A percentile compares a stretch with the other conserved stretches of the same genome.
phyloP scores from a whole-genome alignment of 2,797 vertebrate genomes.

The Percopsis omiscomaycus region DNA sequence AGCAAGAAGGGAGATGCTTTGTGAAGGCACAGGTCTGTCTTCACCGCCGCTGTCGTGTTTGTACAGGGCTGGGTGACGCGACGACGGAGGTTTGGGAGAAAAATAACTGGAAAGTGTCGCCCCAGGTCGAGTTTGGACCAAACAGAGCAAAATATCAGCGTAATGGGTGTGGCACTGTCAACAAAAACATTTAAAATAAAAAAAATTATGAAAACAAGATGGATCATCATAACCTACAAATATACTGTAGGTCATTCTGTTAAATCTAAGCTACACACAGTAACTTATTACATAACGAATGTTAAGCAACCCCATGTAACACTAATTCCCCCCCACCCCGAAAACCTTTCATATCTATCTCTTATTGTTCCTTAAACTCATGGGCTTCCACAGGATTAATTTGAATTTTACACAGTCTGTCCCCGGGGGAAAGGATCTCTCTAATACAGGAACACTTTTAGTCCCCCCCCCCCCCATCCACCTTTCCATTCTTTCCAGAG shows the following conservation, averaged over 20 bases:
- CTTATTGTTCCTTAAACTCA: conserved; percentile 30
- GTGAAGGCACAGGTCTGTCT: conserved; percentile 41
- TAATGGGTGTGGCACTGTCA: too few relatives aligned
- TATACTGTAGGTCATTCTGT: too few relatives aligned
- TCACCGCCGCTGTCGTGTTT: conserved; percentile 47
- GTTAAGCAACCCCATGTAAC: not conserved
- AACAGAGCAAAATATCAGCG: too few relatives aligned
- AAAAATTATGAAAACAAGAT: too few relatives aligned
- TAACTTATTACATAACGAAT: too few relatives aligned
- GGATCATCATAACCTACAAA: too few relatives aligned
- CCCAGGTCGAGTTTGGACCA: not conserved
- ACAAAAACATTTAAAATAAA: too few relatives aligned
- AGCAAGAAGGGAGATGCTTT: conserved; percentile 35
- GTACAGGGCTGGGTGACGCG: conserved; percentile 10
- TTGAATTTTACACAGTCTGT: conserved; percentile 39
- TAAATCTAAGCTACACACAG: too few relatives aligned
- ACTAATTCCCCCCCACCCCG: not conserved
- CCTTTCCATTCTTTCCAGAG: conserved; percentile 58
- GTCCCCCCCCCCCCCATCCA: conserved; percentile 45
- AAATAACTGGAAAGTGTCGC: not conserved
- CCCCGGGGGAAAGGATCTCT: conserved; percentile 50
- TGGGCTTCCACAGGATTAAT: conserved; percentile 48
- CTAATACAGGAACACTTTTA: conserved; percentile 56
- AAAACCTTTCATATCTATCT: not conserved
- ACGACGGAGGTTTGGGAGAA: not conserved